Evolutionary conservation across 2,113 vertebrate genomes (phyloP), one percentile per base, ranked within the genome.

Genomic region (Gallinago media): DNA sequence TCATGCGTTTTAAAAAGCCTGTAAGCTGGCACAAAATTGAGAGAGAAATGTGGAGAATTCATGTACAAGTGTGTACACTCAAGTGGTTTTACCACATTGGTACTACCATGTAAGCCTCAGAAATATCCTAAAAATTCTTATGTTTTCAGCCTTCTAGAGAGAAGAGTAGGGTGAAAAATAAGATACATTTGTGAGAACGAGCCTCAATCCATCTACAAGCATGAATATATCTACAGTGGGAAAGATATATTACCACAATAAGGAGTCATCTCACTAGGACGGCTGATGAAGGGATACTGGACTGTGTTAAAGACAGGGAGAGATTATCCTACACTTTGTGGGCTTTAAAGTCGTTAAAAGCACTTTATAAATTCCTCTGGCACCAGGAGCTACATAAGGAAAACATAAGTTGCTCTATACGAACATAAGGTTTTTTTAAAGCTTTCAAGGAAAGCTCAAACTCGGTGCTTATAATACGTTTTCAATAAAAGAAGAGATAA

Each of bases 381-480:
- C 88, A 90, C 55, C 88, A 83, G 85, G 22, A 96, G 88, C 54
- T 93, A 80, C 94, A 94, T 95, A 90, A 95, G 92, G 94, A 96
- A 94, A 93, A 49, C 95, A 93, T 89, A 93, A 95, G 58, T 54
- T 90, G 40, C 31, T 88, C 49, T 94, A n/a, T 79, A 85, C 6
- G 46, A 93, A 38, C 23, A 8, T 62, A 66, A 90, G 54, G 42
- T 26, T 52, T 94, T 75, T 78, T 82, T 92, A 76, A 94, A 92
- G 91, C 59, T 96, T 94, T 96, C 92, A 92, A 92, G 71, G 36
- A 93, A 80, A 95, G 46, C 82, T 94, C 82, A 85, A 40, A 66
- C 34, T 94, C 85, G 27, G 67, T 76, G 68, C 67, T 91, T 88
- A 72, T 65, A 85, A 85, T 81, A 78, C 4, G 1, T 83, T 94